Percentiles rank a stretch among this genome's conserved stretches.
Conservation (phyloP, 2,888 invertebrate species). For the Cheilosia pagana region DNA sequence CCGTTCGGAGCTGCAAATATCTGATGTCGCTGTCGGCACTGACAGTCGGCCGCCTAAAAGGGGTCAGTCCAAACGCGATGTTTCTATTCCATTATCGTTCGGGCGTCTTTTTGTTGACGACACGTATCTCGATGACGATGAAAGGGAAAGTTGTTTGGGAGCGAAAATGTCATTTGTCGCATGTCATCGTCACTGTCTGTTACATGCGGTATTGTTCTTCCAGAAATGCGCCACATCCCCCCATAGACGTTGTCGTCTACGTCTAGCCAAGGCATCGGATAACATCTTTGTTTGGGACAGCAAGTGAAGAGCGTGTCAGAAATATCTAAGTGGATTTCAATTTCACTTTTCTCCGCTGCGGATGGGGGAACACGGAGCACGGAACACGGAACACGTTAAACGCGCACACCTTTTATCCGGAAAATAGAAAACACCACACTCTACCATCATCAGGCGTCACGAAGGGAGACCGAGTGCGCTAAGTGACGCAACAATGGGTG, state of each 20-base stretch:
- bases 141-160: slow-evolving; percentile 37
- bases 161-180: slow-evolving; percentile 41
- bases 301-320: slow-evolving; percentile 46
- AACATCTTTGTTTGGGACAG: slow-evolving; percentile 30
- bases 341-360: slow-evolving; percentile 30
- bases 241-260: neutral
- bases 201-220: slow-evolving; percentile 28
- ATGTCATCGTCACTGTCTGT: slow-evolving; percentile 23
- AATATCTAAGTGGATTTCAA: slow-evolving; percentile 54
- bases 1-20: slow-evolving; percentile 20
- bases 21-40: slow-evolving; percentile 3
- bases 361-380: neutral
- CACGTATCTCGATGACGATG: slow-evolving; percentile 18
- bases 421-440: neutral
- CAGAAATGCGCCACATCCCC: neutral
- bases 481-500: slow-evolving; percentile 15
- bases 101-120: neutral
- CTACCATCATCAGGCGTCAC: neutral
- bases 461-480: slow-evolving; percentile 1
- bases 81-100: neutral
- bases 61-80: slow-evolving; percentile 42
- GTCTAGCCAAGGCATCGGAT: slow-evolving; percentile 17
- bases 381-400: slow-evolving; percentile 1
- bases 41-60: slow-evolving; percentile 53
- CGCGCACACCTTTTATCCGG: slow-evolving; percentile 43